A percentile compares a stretch with the other conserved stretches of the same genome.
phyloP scores from a whole-genome alignment of 2,797 vertebrate species.

The Manis javanica region DNA sequence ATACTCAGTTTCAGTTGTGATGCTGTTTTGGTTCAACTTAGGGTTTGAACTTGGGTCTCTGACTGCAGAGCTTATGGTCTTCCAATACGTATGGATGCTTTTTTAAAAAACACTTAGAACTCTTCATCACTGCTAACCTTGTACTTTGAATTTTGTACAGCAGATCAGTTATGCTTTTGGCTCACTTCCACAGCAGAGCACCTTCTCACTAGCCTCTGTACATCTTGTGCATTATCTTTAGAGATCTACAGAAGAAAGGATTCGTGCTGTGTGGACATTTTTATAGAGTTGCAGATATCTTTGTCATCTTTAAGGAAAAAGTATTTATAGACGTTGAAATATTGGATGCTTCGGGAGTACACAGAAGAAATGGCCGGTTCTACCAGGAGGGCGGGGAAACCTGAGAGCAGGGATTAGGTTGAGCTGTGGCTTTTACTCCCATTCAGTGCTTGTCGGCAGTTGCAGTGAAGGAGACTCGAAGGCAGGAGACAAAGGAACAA shows the following conservation, averaged over 20 bases:
- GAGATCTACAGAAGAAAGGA: neutral
- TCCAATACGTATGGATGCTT: neutral
- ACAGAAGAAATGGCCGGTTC: neutral
- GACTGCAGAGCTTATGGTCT: neutral
- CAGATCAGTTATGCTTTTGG: neutral
- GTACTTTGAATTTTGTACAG: neutral
- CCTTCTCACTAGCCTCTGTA: neutral
- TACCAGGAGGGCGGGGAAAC: neutral
- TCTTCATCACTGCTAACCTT: neutral
- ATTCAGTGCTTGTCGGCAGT: neutral
- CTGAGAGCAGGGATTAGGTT: neutral
- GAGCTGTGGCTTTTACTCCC: neutral
- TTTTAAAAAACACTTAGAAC: too few relatives aligned
- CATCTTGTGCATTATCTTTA: neutral
- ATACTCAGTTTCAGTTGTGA: neutral
- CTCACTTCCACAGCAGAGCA: neutral
- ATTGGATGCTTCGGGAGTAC: neutral
- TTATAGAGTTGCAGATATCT: neutral
- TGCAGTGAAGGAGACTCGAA: neutral
- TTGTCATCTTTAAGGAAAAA: constrained; percentile 16
- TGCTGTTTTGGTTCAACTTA: neutral
- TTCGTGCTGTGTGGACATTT: neutral
- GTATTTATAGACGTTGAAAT: neutral
- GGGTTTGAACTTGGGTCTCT: neutral
- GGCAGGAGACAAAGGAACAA: neutral